A percentile compares a stretch with the other conserved stretches of the same genome.
Evolutionary conservation across 2,888 invertebrate genomes (phyloP).

Genomic region (Coelopa pilipes): DNA sequence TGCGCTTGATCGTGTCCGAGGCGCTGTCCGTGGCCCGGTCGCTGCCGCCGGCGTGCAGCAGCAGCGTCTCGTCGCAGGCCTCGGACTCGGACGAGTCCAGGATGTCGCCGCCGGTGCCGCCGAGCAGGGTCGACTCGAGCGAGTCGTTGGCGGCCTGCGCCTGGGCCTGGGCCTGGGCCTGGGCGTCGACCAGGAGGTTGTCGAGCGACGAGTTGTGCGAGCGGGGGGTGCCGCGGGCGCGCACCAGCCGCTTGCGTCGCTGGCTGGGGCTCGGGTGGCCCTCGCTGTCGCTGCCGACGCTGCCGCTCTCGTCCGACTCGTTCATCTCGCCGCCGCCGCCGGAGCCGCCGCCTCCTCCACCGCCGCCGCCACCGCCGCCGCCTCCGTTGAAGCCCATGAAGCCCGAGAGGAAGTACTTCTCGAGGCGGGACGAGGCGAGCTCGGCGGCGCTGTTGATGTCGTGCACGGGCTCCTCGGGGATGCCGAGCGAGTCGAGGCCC

Average conservation of each 20-base stretch:
- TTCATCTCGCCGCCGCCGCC: conserved; percentile 69
- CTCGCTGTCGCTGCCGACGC: conserved; percentile 91
- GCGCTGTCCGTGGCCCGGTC: conserved; percentile 69
- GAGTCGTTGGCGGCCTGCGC: conserved; percentile 44
- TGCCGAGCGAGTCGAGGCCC: conserved; percentile 76
- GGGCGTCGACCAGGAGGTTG: conserved; percentile 78
- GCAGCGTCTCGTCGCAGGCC: conserved; percentile 73
- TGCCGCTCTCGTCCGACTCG: conserved; percentile 80
- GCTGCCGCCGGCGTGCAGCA: conserved; percentile 72
- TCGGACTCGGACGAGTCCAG: conserved; percentile 78
- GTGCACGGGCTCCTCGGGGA: conserved; percentile 69
- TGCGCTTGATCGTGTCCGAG: conserved; percentile 81
- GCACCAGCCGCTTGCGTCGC: conserved; percentile 80
- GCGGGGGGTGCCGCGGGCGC: conserved; percentile 84
- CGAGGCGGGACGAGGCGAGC: conserved; percentile 83
- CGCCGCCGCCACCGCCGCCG: conserved; percentile 76
- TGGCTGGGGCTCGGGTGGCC: conserved; percentile 90
- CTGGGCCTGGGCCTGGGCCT: conserved; percentile 41
- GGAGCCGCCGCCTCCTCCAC: conserved; percentile 83
- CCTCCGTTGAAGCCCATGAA: conserved; percentile 79
- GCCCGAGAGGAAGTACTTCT: conserved; percentile 89
- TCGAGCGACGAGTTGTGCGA: conserved; percentile 86
- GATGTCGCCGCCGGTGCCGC: conserved; percentile 69
- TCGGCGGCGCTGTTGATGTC: conserved; percentile 75
- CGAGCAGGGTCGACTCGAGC: conserved; percentile 54